Evolutionary conservation across 2,797 vertebrate genomes (phyloP), one percentile per base, ranked within the genome.

Genomic region (Anabas testudineus): DNA sequence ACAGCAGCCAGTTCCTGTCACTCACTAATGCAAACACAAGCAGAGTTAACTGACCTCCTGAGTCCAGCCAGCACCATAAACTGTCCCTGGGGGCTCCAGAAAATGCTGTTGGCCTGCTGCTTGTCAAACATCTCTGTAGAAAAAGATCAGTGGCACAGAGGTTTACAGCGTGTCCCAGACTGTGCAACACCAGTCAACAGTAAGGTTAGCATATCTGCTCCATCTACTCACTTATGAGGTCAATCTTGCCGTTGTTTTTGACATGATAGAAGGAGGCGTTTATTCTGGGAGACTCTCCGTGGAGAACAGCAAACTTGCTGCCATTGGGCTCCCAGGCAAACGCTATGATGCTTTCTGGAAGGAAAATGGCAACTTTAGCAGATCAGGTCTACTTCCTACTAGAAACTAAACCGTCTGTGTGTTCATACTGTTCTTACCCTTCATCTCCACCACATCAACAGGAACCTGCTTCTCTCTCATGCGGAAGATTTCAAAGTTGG

Each of bases 81-180:
- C 81, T 99, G 98, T n/a, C 98, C 98, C 82, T 99, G 98, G 2
- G 98, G 98, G 90, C 98, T 99, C 98, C 98, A 99, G 93, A 99
- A 99, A 91, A 99, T 99, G 78, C 97, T 99, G 87, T 99, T 99
- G 42, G 97, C 98, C 86, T 99, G 98, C 90, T 99, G 97, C 68
- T 99, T 99, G 82, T 99, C 98, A 75, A 97, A 99, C 7, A 93
- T 96, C 87, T 99, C 98, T 99, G 90, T 4, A 52, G 18, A 34
- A 62, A 82, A 71, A 37, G 13, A 26, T 21, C 46, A 30, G 16
- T 2, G 15, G 24, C 26, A 61, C 5, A 56, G 41, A 52, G 3
- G 36, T 32, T 64, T 14, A 28, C 0, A 4, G 7, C 3, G 1
- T 0, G 0, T 9, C 5, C 0, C 2, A 21, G 7, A 53, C 18